Conservation (phyloP, 1,140 invertebrate genomes). For the Heliconius himera region DNA sequence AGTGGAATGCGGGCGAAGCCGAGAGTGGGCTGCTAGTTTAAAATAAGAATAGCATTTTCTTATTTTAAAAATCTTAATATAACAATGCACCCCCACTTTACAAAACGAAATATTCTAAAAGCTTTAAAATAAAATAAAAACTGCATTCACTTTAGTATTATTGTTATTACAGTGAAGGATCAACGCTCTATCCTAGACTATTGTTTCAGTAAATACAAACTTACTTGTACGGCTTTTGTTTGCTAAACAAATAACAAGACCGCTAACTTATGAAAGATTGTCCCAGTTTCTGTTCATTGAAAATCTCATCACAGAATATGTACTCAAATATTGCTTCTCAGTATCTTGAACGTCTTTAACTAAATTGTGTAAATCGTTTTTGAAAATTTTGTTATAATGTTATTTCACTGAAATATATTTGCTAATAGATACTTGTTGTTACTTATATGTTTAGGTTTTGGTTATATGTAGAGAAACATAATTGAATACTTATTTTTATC, state of each 20-base stretch:
- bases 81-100: neutral
- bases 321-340: neutral
- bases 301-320: neutral
- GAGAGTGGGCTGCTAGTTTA: neutral
- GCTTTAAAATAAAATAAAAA: slow-evolving; percentile 2
- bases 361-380: neutral
- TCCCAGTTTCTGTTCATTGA: neutral
- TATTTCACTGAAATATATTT: neutral
- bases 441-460: neutral
- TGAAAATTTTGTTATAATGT: neutral
- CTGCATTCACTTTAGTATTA: neutral
- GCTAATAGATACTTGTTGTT: neutral
- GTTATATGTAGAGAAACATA: neutral
- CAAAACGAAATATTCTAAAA: neutral
- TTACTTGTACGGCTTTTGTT: slow-evolving; percentile 12
- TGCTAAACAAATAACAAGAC: slow-evolving; percentile 11
- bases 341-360: neutral
- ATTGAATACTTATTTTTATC: too few species aligned
- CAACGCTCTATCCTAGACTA: slow-evolving; percentile 5
- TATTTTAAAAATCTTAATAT: too few species aligned
- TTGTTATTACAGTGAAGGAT: slow-evolving; percentile 6
- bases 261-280: neutral
- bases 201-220: slow-evolving; percentile 8
- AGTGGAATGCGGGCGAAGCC: too few species aligned
- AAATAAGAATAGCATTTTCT: neutral